phyloP scores from a whole-genome alignment of 2,888 invertebrate genomes.

The Acleris sparsana region DNA sequence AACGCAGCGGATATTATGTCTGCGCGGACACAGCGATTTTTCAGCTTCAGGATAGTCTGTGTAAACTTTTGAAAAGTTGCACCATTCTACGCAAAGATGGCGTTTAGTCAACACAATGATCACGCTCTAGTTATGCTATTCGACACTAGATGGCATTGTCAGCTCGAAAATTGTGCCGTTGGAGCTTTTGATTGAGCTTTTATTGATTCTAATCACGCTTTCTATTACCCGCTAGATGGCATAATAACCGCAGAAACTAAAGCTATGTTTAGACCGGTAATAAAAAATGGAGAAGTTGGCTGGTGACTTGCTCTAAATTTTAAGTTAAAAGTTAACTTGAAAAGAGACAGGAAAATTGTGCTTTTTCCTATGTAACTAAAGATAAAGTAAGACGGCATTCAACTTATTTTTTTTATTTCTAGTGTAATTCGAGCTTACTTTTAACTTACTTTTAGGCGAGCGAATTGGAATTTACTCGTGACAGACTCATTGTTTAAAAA shows the following conservation, averaged over 20 bases:
- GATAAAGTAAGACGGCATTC: too few species aligned
- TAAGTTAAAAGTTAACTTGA: too few species aligned
- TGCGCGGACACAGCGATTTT: conserved; percentile 40
- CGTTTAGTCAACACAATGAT: conserved; percentile 40
- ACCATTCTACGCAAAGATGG: conserved; percentile 50
- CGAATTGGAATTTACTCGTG: too few species aligned
- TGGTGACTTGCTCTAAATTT: too few species aligned
- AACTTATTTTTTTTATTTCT: too few species aligned
- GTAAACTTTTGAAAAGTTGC: conserved; percentile 17
- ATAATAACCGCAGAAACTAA: too few species aligned
- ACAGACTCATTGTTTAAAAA: too few species aligned
- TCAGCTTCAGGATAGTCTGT: conserved; percentile 44
- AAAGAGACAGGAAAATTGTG: too few species aligned
- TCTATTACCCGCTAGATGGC: conserved; percentile 31
- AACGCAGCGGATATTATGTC: conserved; percentile 39
- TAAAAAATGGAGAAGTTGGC: too few species aligned
- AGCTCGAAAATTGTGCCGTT: background rate
- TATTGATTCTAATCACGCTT: background rate
- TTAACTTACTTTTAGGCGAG: background rate
- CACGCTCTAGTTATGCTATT: conserved; percentile 39
- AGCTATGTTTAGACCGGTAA: too few species aligned
- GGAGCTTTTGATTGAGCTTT: conserved; percentile 22
- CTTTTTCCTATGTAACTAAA: too few species aligned
- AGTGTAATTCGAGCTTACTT: too few species aligned
- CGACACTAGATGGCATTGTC: conserved; percentile 47